These are phyloP conservation scores for Rotaria magnacalcarata DNA, from an alignment of 2,888 invertebrate genomes.

Conservation along the genomic window DNA sequence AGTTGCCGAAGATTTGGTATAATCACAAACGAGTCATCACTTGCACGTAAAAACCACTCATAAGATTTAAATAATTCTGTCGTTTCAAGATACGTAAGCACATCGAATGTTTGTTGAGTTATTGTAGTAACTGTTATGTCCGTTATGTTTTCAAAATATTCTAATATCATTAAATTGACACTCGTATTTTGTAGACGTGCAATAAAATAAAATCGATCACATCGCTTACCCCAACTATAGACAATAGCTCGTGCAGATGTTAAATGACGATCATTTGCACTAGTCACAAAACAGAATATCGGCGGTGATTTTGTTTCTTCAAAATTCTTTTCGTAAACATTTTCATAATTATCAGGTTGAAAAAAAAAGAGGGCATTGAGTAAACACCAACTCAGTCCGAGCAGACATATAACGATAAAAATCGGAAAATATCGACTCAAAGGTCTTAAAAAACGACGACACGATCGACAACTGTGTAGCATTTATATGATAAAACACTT, in stretches of 20 bases:
- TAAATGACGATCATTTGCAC: neutral
- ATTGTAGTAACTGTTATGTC: neutral
- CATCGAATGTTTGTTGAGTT: neutral
- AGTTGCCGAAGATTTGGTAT: conserved; percentile 4
- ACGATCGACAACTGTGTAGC: neutral
- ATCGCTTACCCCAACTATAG: neutral
- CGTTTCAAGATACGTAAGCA: neutral
- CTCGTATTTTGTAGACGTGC: neutral
- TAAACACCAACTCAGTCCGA: neutral
- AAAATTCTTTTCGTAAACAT: neutral
- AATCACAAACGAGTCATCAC: neutral
- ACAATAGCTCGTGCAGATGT: neutral
- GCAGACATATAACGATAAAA: neutral
- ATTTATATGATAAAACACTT: neutral
- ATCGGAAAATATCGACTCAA: neutral
- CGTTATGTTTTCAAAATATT: neutral
- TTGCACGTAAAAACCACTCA: neutral
- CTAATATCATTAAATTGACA: neutral
- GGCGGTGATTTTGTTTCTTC: neutral
- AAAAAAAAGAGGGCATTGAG: neutral
- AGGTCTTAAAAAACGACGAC: neutral
- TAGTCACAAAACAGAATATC: neutral
- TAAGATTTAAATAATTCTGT: neutral
- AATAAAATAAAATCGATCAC: conserved; percentile 7
- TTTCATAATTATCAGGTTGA: neutral